Conservation (phyloP, 2,113 vertebrate genomes). For the Diglossa brunneiventris region DNA sequence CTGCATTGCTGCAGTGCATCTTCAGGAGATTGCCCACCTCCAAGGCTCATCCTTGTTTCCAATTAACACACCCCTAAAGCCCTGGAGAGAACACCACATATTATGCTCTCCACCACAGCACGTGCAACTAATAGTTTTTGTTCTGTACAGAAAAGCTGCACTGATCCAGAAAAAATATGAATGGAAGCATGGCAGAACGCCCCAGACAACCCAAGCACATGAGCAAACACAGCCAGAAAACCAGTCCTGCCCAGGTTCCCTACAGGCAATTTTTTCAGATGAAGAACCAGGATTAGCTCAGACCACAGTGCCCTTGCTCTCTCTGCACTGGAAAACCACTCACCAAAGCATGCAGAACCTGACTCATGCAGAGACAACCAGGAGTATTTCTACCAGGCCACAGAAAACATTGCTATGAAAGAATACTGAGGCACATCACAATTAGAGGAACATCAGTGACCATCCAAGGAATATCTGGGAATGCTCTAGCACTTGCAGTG, state of each 20-base stretch:
- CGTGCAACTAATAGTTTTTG: accelerated
- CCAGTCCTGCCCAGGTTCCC: neutral
- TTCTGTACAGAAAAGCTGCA: neutral
- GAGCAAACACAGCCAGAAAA: neutral
- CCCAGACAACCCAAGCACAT: neutral
- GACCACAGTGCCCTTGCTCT: neutral
- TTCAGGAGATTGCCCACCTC: neutral
- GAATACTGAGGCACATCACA: neutral
- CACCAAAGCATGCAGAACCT: neutral
- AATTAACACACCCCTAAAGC: neutral
- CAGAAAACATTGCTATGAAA: neutral
- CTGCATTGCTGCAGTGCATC: neutral
- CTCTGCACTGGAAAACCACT: neutral
- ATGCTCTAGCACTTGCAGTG: neutral
- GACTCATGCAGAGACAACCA: neutral
- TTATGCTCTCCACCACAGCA: neutral
- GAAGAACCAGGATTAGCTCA: neutral
- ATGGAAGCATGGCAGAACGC: neutral
- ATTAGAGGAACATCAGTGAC: neutral
- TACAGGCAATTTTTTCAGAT: neutral
- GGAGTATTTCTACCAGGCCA: neutral
- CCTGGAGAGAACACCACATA: neutral
- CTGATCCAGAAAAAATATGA: neutral
- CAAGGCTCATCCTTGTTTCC: neutral
- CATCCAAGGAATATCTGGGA: neutral